These are phyloP conservation scores for Drosophila santomea DNA, from an alignment of 1,140 invertebrate genomes.

Conservation along the genomic window DNA sequence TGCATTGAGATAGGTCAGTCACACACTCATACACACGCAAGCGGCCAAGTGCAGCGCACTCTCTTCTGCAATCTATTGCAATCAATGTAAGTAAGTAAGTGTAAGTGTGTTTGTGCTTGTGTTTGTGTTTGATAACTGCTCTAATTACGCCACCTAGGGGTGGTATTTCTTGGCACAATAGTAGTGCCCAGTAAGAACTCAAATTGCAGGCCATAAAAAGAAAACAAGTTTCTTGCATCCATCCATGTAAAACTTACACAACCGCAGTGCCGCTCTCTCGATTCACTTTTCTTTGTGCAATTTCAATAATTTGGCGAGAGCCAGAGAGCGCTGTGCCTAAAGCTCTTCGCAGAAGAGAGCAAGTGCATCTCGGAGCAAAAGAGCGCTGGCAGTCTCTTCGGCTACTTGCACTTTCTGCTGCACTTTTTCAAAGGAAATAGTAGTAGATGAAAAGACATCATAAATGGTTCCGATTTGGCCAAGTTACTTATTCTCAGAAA, in stretches of 20 bases:
- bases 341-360: conserved; percentile 36
- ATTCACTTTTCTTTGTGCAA: conserved; percentile 82
- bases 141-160: conserved; percentile 66
- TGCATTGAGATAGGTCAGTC: conserved; percentile 84
- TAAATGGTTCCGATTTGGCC: no score
- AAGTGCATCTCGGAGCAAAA: conserved; percentile 16
- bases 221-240: conserved; percentile 60
- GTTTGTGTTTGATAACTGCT: conserved; percentile 43
- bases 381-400: conserved; percentile 14
- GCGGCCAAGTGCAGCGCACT: conserved; percentile 38
- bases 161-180: conserved; percentile 21
- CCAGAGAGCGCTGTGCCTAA: conserved; percentile 2
- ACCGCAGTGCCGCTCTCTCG: conserved; percentile 55
- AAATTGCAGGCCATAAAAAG: conserved; percentile 28
- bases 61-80: conserved; percentile 37
- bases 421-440: conserved; percentile 52
- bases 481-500: not conserved
- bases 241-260: conserved; percentile 77
- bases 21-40: conserved; percentile 61
- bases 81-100: not conserved
- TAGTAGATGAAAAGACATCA: conserved; percentile 41
- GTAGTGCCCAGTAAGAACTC: not conserved
- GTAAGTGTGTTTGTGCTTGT: not conserved
- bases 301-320: conserved; percentile 68
- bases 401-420: conserved; percentile 77